Conservation (phyloP, 2,888 invertebrate species). For the Frankliniella fusca region DNA sequence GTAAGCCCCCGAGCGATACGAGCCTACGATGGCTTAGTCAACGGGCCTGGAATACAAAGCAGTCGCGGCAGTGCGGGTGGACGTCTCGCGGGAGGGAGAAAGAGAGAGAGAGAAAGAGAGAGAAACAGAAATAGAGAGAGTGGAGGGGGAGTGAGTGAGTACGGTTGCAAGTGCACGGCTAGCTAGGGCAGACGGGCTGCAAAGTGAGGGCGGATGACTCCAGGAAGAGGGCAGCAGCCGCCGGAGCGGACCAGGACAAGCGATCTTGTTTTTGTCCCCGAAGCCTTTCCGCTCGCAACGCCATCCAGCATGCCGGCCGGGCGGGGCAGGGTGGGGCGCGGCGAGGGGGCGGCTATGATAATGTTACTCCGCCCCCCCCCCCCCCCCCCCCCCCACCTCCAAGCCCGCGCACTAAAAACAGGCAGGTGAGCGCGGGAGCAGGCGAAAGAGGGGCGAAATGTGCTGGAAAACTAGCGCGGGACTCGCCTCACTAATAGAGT, state of each 20-base stretch:
- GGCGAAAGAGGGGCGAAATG: too few species aligned
- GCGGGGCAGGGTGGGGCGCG: neutral
- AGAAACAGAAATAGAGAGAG: too few species aligned
- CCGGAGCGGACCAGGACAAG: neutral
- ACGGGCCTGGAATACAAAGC: constrained; percentile 21
- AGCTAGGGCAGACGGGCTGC: neutral
- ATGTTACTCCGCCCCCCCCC: too few species aligned
- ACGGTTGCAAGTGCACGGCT: neutral
- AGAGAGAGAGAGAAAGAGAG: too few species aligned
- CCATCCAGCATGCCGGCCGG: neutral
- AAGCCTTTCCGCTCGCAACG: too few species aligned
- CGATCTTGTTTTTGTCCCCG: too few species aligned
- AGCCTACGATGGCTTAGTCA: constrained; percentile 5
- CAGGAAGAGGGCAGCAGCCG: neutral
- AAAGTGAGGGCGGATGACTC: neutral
- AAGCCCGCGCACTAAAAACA: too few species aligned
- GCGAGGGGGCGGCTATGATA: neutral
- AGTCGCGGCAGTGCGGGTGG: neutral
- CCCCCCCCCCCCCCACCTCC: too few species aligned
- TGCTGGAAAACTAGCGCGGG: too few species aligned
- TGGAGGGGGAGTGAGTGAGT: neutral
- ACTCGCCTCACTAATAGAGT: too few species aligned
- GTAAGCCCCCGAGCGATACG: constrained; percentile 1
- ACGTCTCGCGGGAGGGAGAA: too few species aligned
- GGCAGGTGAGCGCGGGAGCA: too few species aligned